phyloP scores from a whole-genome alignment of 2,888 invertebrate species.

The Scaptomyza flava region DNA sequence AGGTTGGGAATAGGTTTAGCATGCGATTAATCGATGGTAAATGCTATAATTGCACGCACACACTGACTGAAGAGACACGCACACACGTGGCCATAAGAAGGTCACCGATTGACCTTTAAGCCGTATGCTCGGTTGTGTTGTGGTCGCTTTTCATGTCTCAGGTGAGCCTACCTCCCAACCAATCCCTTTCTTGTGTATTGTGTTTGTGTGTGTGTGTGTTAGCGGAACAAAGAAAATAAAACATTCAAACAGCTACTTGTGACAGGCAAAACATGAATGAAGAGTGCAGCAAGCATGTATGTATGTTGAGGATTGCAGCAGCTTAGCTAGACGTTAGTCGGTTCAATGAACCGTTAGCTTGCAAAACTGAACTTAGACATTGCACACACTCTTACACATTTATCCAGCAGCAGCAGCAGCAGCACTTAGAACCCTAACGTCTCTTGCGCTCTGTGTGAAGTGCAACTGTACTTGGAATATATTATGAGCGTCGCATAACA shows the following conservation, averaged over 20 bases:
- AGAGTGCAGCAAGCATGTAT: constrained; percentile 37
- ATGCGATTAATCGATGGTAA: constrained; percentile 76
- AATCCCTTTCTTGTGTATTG: neutral
- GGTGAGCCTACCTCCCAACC: constrained; percentile 11
- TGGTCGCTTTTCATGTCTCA: constrained; percentile 13
- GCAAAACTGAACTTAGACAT: constrained; percentile 33
- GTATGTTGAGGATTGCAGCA: constrained; percentile 42
- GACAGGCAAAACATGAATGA: constrained; percentile 15
- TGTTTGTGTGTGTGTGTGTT: neutral
- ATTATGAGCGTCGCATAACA: constrained; percentile 64
- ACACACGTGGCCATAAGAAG: constrained; percentile 45
- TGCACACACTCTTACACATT: neutral
- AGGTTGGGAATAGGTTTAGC: constrained; percentile 29
- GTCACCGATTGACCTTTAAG: constrained; percentile 73
- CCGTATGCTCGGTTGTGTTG: constrained; percentile 17
- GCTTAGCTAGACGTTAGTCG: constrained; percentile 70
- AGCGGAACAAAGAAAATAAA: constrained; percentile 37
- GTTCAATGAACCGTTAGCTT: constrained; percentile 71
- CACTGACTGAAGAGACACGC: constrained; percentile 49
- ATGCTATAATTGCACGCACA: constrained; percentile 72
- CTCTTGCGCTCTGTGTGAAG: constrained; percentile 45
- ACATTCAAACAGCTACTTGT: constrained; percentile 35
- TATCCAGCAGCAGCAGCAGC: constrained; percentile 15
- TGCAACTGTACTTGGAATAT: constrained; percentile 78
- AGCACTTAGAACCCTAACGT: constrained; percentile 17